Evolutionary conservation across 2,113 vertebrate species (phyloP), one percentile per base, ranked within the genome.

Genomic region (Syngnathus floridae): DNA sequence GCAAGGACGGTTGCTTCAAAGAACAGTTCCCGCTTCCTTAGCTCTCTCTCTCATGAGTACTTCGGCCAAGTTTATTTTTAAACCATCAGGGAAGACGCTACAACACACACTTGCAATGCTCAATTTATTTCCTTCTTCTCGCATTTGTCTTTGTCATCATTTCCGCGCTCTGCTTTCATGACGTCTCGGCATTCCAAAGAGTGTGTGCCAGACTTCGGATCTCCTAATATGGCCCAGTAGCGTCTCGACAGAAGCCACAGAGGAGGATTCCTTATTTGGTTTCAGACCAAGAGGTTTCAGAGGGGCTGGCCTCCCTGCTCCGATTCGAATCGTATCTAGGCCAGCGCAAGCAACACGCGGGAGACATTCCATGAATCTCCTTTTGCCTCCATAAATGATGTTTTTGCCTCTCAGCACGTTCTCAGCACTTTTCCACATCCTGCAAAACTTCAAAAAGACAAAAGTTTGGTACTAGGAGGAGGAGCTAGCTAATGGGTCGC

Each of bases 261-360:
- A 74, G 58, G 38, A 73, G 58, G 38, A 43, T 74, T 82, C 81
- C 79, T 78, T 60, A 84, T 87, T 88, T 84, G 77, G 73, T 88
- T 83, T 86, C 82, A 78, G 80, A 74, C 79, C 79, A 83, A 80
- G 78, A 75, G 26, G 3, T 31, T 31, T 31, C 26, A 81, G 79
- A 83, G 65, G 66, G 72, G 78, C 76, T 52, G 76, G 80, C 69
- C 78, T 72, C 74, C 57, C 49, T 69, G 74, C 79, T 77, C 72
- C 62, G 85, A 89, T 85, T 85, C 80, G 76, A 81, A 82, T 86
- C 81, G 70, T 86, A 87, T 88, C 74, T 88, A 88, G 85, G 87
- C 75, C 84, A 88, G 69, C 79, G 26, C 26, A 31, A 31, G 46
- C 74, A 71, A 83, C 71, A 76, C 78, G 75, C 81, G 64, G 73